Percentiles rank a stretch among this genome's conserved stretches.
phyloP scores from a whole-genome alignment of 2,113 vertebrate genomes.

The Tichodroma muraria region DNA sequence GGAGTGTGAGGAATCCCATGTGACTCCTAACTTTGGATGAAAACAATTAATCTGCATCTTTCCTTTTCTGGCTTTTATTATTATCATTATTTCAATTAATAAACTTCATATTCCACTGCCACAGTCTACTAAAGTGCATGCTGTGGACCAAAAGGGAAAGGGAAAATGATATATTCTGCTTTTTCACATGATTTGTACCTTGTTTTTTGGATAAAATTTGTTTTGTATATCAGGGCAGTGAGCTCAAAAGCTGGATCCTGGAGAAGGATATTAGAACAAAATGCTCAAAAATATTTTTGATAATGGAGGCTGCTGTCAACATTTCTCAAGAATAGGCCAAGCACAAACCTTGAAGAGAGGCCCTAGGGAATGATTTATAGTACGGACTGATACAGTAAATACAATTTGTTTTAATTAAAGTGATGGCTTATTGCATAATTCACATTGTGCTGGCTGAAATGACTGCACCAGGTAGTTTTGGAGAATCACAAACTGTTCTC shows the following conservation, averaged over 20 bases:
- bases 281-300: constrained; percentile 28
- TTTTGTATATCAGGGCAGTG: background rate
- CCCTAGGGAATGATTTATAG: constrained; percentile 65
- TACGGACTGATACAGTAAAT: constrained; percentile 55
- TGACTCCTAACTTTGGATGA: constrained; percentile 28
- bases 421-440: constrained; percentile 72
- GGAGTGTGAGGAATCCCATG: constrained; percentile 23
- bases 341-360: constrained; percentile 43
- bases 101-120: background rate
- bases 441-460: constrained; percentile 58
- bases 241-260: background rate
- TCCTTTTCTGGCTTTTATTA: constrained; percentile 16
- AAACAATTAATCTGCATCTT: constrained; percentile 37
- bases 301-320: constrained; percentile 60
- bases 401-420: constrained; percentile 76
- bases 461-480: constrained; percentile 59
- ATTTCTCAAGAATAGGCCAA: constrained; percentile 57
- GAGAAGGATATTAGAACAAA: constrained; percentile 7
- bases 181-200: background rate
- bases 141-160: background rate
- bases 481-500: constrained; percentile 61
- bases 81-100: constrained; percentile 19
- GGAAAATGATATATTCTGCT: background rate
- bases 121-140: background rate
- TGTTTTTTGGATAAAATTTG: background rate